phyloP scores from a whole-genome alignment of 2,888 invertebrate species.

The Poecilus cupreus region DNA sequence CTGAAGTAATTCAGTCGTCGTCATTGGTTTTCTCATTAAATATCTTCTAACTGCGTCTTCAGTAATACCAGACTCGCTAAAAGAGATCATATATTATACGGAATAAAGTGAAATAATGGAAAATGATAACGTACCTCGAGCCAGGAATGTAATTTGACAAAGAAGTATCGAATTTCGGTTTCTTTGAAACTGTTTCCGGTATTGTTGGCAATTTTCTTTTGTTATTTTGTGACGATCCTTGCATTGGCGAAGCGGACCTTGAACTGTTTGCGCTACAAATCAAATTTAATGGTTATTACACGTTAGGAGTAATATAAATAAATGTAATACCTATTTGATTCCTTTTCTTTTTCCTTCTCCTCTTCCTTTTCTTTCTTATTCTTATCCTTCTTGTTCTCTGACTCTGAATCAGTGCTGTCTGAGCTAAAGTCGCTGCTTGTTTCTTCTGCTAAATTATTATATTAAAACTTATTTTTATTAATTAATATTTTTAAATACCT shows the following conservation, averaged over 20 bases:
- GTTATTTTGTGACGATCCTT: conserved; percentile 66
- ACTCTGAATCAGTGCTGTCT: conserved; percentile 82
- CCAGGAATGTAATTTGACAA: conserved; percentile 73
- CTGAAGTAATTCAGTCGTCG: conserved; percentile 94
- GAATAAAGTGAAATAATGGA: not conserved
- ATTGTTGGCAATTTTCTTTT: conserved; percentile 72
- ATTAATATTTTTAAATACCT: conserved; percentile 56
- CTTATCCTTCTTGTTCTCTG: conserved; percentile 75
- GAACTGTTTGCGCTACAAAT: conserved; percentile 75
- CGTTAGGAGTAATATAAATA: not conserved
- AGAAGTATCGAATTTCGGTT: conserved; percentile 74
- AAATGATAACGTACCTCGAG: conserved; percentile 69
- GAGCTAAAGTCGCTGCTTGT: conserved; percentile 84
- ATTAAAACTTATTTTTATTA: conserved; percentile 47
- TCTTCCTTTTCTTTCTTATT: conserved; percentile 71
- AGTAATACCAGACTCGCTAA: conserved; percentile 90
- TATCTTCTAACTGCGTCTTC: conserved; percentile 97
- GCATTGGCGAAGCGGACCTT: conserved; percentile 74
- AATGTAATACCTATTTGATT: conserved; percentile 68
- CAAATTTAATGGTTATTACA: conserved; percentile 55
- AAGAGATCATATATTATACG: conserved; percentile 64
- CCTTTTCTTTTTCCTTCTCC: conserved; percentile 72
- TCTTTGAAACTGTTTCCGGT: conserved; percentile 74
- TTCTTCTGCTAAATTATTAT: conserved; percentile 75
- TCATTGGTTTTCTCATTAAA: conserved; percentile 97